Base-by-base conservation (phyloP, 2,113 vertebrate species). In the Cheirogaleus medius region DNA sequence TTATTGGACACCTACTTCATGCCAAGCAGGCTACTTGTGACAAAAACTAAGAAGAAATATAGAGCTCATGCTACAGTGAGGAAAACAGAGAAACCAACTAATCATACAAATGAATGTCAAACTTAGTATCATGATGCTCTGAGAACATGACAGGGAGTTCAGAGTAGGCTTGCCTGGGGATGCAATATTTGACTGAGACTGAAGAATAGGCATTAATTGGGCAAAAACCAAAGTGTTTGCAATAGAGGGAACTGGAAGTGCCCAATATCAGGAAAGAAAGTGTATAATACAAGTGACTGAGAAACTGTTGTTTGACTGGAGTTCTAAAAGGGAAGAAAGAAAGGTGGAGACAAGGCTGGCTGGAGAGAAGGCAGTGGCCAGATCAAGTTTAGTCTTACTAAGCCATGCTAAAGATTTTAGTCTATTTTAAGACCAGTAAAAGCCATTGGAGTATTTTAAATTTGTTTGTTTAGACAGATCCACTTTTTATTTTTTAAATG, bases 201-300 rank as follows among this genome's bases (percentile, higher is more conserved):
- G 14, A 66, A 56, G 78, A 78, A 69, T 4, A 69, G 18, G n/a
- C 25, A 11, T 39, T 77, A 63, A 64, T 49, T 68, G 42, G 32
- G 21, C 44, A 83, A 83, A 77, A 15, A 18, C 8, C 7, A 82
- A 29, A 74, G 5, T 7, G 37, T 66, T 34, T 58, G 1, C 44
- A 32, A 64, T 11, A 52, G 17, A 27, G n/a, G 9, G 6, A 78
- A 58, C 0, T n/a, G 6, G 27, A 6, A 29, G 9, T 6, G 8
- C 1, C 34, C 23, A 52, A 2, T 0, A 47, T 7, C 21, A 64
- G 21, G 1, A 81, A 11, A 8, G 32, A 64, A 39, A 0, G 6
- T 23, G 3, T 42, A 76, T n/a, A 42, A 49, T 27, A 63, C 0
- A 91, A 74, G 3, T 39, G 7, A 39, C 3, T 32, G 23, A 71